Conservation (phyloP, 2,113 vertebrate species). For the Podiceps cristatus region DNA sequence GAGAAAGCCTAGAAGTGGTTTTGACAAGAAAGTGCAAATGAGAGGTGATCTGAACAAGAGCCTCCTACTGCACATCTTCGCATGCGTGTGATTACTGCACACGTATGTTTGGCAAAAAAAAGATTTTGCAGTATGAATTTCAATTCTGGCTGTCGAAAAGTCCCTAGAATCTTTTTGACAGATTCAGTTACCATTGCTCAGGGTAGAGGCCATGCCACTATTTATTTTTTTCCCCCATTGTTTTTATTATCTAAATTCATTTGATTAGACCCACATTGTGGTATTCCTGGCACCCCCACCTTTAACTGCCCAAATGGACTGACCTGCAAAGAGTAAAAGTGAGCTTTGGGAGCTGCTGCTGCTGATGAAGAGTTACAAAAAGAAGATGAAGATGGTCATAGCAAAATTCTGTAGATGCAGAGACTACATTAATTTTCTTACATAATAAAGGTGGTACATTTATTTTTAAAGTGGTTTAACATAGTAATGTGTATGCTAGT, state of each 20-base stretch:
- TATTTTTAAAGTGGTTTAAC: not conserved
- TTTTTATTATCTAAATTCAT: not conserved
- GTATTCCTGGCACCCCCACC: not conserved
- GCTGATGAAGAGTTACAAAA: accelerated
- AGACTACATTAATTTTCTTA: not conserved
- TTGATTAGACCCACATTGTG: not conserved
- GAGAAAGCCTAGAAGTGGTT: not conserved
- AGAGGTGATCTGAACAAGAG: not conserved
- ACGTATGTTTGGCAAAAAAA: not conserved
- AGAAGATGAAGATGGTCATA: not conserved
- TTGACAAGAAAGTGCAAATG: not conserved
- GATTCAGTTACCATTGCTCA: not conserved
- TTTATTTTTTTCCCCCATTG: not conserved
- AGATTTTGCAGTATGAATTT: not conserved
- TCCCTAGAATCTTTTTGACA: not conserved
- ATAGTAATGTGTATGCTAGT: not conserved
- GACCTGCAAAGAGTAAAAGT: not conserved
- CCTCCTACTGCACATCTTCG: not conserved
- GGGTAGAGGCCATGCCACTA: not conserved
- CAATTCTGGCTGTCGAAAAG: not conserved
- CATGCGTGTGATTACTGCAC: not conserved
- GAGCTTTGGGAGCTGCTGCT: not conserved
- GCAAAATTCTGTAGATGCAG: not conserved
- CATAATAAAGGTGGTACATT: not conserved
- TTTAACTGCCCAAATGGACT: not conserved